Base-by-base conservation (phyloP, 2,113 vertebrate genomes). In the Anolis sagrei region DNA sequence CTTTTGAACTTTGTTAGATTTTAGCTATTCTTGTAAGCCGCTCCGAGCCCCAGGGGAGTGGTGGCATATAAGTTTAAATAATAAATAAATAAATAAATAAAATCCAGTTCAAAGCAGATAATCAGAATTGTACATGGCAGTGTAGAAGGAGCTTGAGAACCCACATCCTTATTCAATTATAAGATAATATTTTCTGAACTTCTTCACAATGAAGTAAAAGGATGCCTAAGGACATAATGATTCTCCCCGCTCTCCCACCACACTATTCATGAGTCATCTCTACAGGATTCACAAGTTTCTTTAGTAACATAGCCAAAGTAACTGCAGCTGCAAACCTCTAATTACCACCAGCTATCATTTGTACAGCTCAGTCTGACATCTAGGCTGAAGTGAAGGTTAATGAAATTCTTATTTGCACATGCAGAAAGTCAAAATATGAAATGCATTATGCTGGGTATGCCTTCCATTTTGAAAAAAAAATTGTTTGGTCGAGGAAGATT, bases 301-400 rank as follows among this genome's bases (percentile, higher is more conserved):
- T 69, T 69, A 66, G 39, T 39, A 49, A 11, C 29, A n/a, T 21
- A 49, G 44, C 27, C 18, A 51, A 11, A 23, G 25, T 64, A 62
- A 64, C 77, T 64, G 27, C 77, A 64, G 36, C 64, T 44, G 27
- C 44, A 77, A 10, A 49, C 25, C 23, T 39, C 62, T 34, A 72
- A 6, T 32, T 66, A 69, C 48, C 44, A 68, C 82, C 27, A 76
- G 7, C 23, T 18, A 86, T 25, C 36, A 70, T 90, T 51, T 69
- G 3, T 74, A n/a, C 3, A 83, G 1, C 34, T 89, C 49, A 27
- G 0, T 48, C 34, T 1, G 10, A 36, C 5, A 58, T 2, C 23
- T 81, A 90, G 51, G 90, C 39, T 76, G 23, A 77, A 32, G 18
- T 19, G 87, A 87, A 48, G 23, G 78, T 79, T 90, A 69, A 73